A percentile compares a stretch with the other conserved stretches of the same genome.
Evolutionary conservation across 2,888 invertebrate genomes (phyloP).

Genomic region (Cinara cedri): DNA sequence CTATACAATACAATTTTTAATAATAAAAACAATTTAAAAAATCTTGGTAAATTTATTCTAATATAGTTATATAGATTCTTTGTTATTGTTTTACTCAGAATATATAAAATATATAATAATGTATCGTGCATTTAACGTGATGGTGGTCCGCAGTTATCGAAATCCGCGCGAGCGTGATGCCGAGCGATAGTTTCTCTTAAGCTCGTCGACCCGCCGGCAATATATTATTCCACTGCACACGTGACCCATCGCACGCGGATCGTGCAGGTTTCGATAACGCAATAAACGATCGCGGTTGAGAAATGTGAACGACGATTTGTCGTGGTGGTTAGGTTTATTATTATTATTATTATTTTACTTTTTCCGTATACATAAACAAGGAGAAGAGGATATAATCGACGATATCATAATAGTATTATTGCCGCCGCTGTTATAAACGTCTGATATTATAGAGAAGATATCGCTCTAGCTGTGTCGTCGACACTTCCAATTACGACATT

Average conservation of each 20-base stretch:
- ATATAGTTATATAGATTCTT: no score
- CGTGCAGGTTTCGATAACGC: slow-evolving; percentile 6
- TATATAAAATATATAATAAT: neutral
- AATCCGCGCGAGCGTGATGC: no score
- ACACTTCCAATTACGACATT: no score
- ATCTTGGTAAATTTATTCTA: no score
- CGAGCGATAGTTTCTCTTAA: slow-evolving; percentile 7
- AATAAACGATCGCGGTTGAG: slow-evolving; percentile 15
- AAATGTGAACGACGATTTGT: slow-evolving; percentile 10
- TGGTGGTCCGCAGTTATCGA: neutral
- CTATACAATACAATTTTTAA: no score
- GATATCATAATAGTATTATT: no score
- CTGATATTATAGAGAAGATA: no score
- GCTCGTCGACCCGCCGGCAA: slow-evolving; percentile 30
- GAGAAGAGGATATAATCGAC: neutral
- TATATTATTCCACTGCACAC: neutral
- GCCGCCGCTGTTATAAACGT: no score
- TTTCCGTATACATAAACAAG: neutral
- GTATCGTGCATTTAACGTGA: neutral
- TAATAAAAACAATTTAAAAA: no score
- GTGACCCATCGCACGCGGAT: slow-evolving; percentile 31
- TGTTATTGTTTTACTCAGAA: no score
- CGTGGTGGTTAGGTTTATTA: neutral
- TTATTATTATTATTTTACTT: neutral
- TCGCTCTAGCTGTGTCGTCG: no score